A percentile compares a stretch with the other conserved stretches of the same genome.
phyloP scores from a whole-genome alignment of 2,797 vertebrate genomes.

The Falco columbarius region DNA sequence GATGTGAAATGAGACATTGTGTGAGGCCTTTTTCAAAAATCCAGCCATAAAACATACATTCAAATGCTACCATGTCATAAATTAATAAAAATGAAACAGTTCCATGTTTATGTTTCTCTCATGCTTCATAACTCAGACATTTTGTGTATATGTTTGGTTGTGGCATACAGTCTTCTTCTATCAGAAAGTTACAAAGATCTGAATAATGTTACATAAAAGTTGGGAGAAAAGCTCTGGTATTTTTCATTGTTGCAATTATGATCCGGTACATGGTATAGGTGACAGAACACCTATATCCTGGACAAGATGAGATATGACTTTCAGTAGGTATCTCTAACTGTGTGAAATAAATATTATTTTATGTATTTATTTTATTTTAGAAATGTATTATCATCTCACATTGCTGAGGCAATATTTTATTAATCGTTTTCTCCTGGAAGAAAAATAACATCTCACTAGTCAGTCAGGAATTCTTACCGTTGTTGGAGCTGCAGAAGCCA shows the following conservation, averaged over 20 bases:
- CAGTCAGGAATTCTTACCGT: not conserved
- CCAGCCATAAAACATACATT: conserved; percentile 29
- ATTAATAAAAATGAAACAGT: conserved; percentile 45
- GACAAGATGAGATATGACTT: conserved; percentile 42
- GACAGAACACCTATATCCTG: conserved; percentile 36
- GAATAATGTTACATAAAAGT: conserved; percentile 44
- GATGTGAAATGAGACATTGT: conserved; percentile 33
- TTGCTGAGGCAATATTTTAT: conserved; percentile 57
- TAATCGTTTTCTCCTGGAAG: conserved; percentile 10
- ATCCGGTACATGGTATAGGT: conserved; percentile 1
- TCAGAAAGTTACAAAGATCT: conserved; percentile 45
- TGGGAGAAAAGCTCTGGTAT: conserved; percentile 32
- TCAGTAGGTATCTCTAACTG: conserved; percentile 19
- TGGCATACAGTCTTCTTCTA: conserved; percentile 25
- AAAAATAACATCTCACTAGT: conserved; percentile 14
- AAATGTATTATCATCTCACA: conserved; percentile 10
- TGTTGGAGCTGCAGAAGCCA: not conserved
- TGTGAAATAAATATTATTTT: conserved; percentile 32
- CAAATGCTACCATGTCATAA: conserved; percentile 39
- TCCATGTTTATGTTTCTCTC: conserved; percentile 46
- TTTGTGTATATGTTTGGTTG: conserved; percentile 28
- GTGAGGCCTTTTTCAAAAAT: conserved; percentile 13
- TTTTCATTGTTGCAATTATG: conserved; percentile 11
- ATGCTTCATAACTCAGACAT: conserved; percentile 34
- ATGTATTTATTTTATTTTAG: conserved; percentile 50